These are phyloP conservation scores for Vesta saturnalis DNA, from an alignment of 2,888 invertebrate species.

Conservation along the genomic window DNA sequence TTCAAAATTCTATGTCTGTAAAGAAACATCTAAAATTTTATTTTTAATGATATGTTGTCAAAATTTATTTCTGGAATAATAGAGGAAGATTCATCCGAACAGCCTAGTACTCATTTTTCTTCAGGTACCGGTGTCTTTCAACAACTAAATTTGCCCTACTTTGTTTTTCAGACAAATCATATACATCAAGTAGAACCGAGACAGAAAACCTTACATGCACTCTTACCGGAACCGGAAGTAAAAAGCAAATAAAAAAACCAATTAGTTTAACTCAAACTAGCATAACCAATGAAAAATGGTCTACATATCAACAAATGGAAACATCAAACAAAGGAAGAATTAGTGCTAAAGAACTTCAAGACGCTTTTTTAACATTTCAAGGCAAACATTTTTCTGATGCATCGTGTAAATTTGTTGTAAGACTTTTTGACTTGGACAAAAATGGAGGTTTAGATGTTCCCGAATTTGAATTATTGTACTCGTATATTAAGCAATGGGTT, in stretches of 20 bases:
- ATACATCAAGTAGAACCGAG: neutral
- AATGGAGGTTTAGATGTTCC: constrained; percentile 56
- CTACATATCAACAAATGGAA: constrained; percentile 48
- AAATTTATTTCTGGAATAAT: neutral
- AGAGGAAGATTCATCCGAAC: neutral
- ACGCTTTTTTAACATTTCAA: constrained; percentile 56
- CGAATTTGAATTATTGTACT: constrained; percentile 57
- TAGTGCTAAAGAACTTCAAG: constrained; percentile 54
- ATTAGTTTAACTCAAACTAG: neutral
- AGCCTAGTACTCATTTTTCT: neutral
- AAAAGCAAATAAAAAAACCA: neutral
- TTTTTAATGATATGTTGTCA: neutral
- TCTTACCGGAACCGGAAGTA: no score
- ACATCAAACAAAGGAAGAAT: constrained; percentile 49
- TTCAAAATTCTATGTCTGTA: neutral
- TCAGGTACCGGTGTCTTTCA: neutral
- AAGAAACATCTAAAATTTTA: neutral
- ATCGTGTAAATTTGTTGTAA: constrained; percentile 57
- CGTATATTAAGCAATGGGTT: constrained; percentile 56
- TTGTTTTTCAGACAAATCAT: neutral
- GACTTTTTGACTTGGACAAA: constrained; percentile 57
- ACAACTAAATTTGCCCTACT: no score
- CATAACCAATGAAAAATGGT: constrained; percentile 46
- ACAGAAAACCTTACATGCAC: no score
- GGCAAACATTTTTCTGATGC: constrained; percentile 55